Conservation (phyloP, 1,140 invertebrate species). For the Sitodiplosis mosellana region DNA sequence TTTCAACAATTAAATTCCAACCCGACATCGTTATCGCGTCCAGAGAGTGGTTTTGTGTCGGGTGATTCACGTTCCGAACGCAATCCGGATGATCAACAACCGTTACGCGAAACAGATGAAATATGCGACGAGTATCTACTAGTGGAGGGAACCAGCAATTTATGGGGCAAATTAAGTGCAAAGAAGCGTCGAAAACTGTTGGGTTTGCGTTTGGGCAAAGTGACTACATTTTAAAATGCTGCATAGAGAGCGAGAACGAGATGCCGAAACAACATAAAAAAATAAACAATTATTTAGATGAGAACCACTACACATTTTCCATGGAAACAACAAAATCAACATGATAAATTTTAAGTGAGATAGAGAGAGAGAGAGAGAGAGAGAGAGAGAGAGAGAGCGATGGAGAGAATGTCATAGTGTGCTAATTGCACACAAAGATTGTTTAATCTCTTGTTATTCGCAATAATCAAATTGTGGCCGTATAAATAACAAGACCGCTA, state of each 20-base stretch:
- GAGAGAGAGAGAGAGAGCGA: too few species aligned
- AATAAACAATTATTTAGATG: background rate
- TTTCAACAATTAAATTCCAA: constrained; percentile 42
- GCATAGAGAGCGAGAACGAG: too few species aligned
- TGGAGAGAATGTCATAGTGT: too few species aligned
- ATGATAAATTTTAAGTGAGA: background rate
- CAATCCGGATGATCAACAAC: constrained; percentile 23
- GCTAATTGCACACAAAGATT: too few species aligned
- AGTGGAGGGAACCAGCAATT: constrained; percentile 32
- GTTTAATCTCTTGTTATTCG: too few species aligned
- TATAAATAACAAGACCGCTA: too few species aligned
- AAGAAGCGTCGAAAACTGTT: constrained; percentile 43
- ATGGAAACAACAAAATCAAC: background rate
- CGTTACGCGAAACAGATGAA: constrained; percentile 25
- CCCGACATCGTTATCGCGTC: constrained; percentile 39
- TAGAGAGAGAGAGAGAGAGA: too few species aligned
- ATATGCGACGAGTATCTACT: constrained; percentile 30
- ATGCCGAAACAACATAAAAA: too few species aligned
- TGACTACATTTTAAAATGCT: constrained; percentile 36
- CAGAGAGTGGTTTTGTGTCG: constrained; percentile 52
- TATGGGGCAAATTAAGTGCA: constrained; percentile 41
- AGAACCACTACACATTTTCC: background rate
- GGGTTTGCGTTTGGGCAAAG: constrained; percentile 41
- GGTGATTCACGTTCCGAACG: constrained; percentile 26
- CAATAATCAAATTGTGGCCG: too few species aligned